Evolutionary conservation across 2,888 invertebrate species (phyloP).

Genomic region (Arctia plantaginis): DNA sequence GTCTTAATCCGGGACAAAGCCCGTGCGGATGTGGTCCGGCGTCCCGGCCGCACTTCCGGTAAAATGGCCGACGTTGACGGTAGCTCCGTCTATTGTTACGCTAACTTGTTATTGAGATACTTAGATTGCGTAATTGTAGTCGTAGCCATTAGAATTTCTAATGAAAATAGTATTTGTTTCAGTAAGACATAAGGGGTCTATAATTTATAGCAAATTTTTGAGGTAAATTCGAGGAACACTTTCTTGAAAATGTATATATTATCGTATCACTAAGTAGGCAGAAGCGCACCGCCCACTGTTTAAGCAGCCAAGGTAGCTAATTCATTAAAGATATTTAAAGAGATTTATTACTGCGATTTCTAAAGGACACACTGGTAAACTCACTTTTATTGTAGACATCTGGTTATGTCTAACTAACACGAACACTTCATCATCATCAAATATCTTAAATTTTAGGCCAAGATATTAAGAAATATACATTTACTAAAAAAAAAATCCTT

Average conservation of each 20-base stretch:
- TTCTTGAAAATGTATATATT: neutral
- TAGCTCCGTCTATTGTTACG: conserved; percentile 42
- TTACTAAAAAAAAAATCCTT: too few species aligned
- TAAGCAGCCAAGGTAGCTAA: too few species aligned
- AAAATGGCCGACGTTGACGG: conserved; percentile 47
- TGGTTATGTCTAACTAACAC: too few species aligned
- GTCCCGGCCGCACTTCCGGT: conserved; percentile 52
- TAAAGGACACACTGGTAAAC: too few species aligned
- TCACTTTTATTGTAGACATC: too few species aligned
- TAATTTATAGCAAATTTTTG: neutral
- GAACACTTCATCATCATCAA: too few species aligned
- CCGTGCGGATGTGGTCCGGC: conserved; percentile 51
- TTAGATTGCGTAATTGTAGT: conserved; percentile 48
- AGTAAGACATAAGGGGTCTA: neutral
- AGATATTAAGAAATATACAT: too few species aligned
- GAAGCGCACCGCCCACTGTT: neutral
- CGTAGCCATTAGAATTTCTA: conserved; percentile 22
- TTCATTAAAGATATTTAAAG: too few species aligned
- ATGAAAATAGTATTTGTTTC: neutral
- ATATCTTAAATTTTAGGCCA: too few species aligned
- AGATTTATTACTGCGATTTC: too few species aligned
- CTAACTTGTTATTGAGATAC: conserved; percentile 53
- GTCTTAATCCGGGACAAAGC: conserved; percentile 50
- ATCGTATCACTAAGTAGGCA: neutral
- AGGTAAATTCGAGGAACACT: neutral